Evolutionary conservation across 1,140 invertebrate species (phyloP), one percentile per base, ranked within the genome.

Genomic region (Diuraphis noxia): DNA sequence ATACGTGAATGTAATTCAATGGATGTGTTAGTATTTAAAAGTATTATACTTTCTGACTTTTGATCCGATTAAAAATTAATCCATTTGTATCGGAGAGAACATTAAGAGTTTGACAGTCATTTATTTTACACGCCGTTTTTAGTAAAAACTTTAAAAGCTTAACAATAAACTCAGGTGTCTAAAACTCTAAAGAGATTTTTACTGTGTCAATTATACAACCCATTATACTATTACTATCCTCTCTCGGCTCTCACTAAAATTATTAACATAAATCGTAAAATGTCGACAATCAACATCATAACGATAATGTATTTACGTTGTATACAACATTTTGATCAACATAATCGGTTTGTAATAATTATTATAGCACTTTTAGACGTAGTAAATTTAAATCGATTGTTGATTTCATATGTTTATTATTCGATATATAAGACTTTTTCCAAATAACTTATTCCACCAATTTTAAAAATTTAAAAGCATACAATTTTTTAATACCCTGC

Each of bases 21-120:
- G 21, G 7, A 86, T 43, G 34, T 85, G 23, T 49, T 43, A 85
- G 38, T 86, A 34, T 1, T n/a, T n/a, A 52, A 5, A 21, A 86
- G 36, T 49, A 86, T 21, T 46, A 10, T 46, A 17, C 10, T 5
- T 36, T n/a, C n/a, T 38, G 84, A 86, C 84, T 13, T 86, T 52
- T 86, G n/a, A 86, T 25, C 23, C 40, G 46, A 86, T 86, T 86
- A 86, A 86, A 86, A 49, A 2, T 46, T 52, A 86, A 86, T 86
- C 84, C 84, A 52, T 52, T 86, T 86, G 21, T 21, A 23, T 86
- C 84, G 41, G 2, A 36, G 30, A 34, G 36, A 49, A 25, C 41
- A 25, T 86, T 86, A 86, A 85, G 82, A 85, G 43, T 13, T 21
- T 36, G 43, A 49, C 46, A 49, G n/a, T 85, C 19, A 7, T 43